Base-by-base conservation (phyloP, 92 coral and sea anemone species). In the Actinostola sp. region DNA sequence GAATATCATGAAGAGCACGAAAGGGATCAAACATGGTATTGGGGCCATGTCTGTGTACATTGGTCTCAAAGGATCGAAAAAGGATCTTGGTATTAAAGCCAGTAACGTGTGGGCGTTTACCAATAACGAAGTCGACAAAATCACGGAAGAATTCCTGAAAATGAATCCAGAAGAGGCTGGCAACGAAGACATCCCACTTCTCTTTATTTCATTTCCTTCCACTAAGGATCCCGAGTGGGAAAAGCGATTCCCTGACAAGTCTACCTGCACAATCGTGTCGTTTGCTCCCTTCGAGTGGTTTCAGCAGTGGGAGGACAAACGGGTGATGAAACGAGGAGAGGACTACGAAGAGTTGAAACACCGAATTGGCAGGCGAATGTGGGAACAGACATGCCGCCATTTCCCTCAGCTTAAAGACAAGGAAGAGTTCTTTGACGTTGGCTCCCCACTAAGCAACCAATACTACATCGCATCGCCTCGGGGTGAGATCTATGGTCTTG, bases 211-310 rank as follows among this genome's bases (percentile, higher is more conserved):
- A 10, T 93, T 93, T 49, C 98, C 98, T 4, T 93, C 98, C 32
- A 90, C 98, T 29, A 93, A 93, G 61, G 98, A 93, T 65, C 97
- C 98, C n/a, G 96, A 89, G 45, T 93, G 98, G 97, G 89, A 82
- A 49, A 86, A 72, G 58, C 78, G 93, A 21, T 77, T 81, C 72
- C 96, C 96, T 31, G 91, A 77, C 55, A 93, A 90, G 66, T 90
- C 98, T 9, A 93, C 98, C 0, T 87, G 87, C 38, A 89, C 90
- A 25, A 82, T 93, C 36, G 76, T 93, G 29, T 77, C 93, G 17
- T 65, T 93, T n/a, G 85, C 90, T 4, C 87, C 89, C 3, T 93
- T 81, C 84, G 90, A 84, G 72, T 93, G 98, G 98, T 93, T 93
- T 76, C 89, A 87, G 50, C 49, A 76, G 20, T 93, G 98, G 98